A percentile compares a stretch with the other conserved stretches of the same genome.
Conservation (phyloP, 2,797 vertebrate species). For the Notoglanidium macrostoma region DNA sequence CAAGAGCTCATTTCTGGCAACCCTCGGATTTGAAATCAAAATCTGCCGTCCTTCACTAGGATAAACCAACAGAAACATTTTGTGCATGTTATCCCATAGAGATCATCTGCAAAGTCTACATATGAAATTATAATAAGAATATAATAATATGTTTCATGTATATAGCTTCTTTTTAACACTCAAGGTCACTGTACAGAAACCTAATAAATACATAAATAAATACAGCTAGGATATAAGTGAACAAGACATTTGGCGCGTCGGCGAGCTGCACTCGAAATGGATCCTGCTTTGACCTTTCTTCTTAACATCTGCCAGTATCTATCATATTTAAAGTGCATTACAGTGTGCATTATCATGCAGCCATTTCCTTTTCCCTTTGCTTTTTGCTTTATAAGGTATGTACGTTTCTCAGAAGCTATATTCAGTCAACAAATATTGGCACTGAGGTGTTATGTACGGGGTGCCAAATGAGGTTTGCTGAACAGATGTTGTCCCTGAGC, state of each 20-base stretch:
- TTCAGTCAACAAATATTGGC: background rate
- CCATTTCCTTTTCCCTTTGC: background rate
- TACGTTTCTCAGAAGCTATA: background rate
- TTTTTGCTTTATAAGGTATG: background rate
- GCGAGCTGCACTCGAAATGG: background rate
- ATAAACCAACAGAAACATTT: background rate
- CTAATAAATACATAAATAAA: background rate
- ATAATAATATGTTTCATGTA: background rate
- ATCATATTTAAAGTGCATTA: background rate
- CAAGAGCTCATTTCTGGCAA: background rate
- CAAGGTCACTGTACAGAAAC: background rate
- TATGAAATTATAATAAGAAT: background rate
- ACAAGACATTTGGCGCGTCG: too few relatives aligned
- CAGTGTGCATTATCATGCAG: background rate
- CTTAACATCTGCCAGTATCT: background rate
- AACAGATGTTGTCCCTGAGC: conserved; percentile 37
- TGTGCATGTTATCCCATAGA: background rate
- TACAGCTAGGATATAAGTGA: background rate
- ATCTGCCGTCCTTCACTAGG: background rate
- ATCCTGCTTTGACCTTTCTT: background rate
- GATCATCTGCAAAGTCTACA: background rate
- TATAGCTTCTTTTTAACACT: background rate
- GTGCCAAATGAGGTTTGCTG: background rate
- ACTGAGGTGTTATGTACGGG: background rate
- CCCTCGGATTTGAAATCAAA: background rate